Conservation (phyloP, 2,888 invertebrate species). For the Microplitis deprimator region DNA sequence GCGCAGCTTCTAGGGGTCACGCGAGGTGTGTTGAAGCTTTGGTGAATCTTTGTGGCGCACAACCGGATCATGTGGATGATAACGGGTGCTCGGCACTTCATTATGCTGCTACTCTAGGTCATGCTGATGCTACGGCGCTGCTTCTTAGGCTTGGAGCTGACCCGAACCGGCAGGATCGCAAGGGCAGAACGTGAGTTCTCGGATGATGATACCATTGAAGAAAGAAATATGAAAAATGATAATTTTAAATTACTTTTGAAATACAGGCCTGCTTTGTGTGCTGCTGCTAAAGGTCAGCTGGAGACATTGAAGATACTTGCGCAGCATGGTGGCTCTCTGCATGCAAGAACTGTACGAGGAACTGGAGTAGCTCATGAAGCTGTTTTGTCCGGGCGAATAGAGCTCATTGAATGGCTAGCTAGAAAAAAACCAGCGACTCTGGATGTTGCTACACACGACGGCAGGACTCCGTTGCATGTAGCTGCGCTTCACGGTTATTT, state of each 20-base stretch:
- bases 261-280: slow-evolving; percentile 88
- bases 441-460: slow-evolving; percentile 92
- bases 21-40: slow-evolving; percentile 91
- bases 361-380: slow-evolving; percentile 98
- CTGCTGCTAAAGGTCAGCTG: slow-evolving; percentile 95
- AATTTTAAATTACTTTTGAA: slow-evolving; percentile 16
- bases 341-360: slow-evolving; percentile 93
- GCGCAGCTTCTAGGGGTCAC: slow-evolving; percentile 97
- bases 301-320: slow-evolving; percentile 86
- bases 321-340: slow-evolving; percentile 86
- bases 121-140: slow-evolving; percentile 92
- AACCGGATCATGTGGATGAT: slow-evolving; percentile 88
- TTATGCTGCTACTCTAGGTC: slow-evolving; percentile 96
- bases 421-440: slow-evolving; percentile 87
- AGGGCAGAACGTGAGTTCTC: slow-evolving; percentile 83
- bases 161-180: slow-evolving; percentile 92
- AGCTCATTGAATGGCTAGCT: slow-evolving; percentile 90
- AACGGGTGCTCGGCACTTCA: slow-evolving; percentile 97
- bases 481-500: slow-evolving; percentile 95
- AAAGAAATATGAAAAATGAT: not conserved
- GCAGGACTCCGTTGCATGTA: slow-evolving; percentile 92
- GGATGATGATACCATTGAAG: not conserved
- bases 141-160: slow-evolving; percentile 92
- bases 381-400: slow-evolving; percentile 90
- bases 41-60: slow-evolving; percentile 88